A percentile compares a stretch with the other conserved stretches of the same genome.
phyloP scores from a whole-genome alignment of 2,113 vertebrate genomes.

The Sitta europaea region DNA sequence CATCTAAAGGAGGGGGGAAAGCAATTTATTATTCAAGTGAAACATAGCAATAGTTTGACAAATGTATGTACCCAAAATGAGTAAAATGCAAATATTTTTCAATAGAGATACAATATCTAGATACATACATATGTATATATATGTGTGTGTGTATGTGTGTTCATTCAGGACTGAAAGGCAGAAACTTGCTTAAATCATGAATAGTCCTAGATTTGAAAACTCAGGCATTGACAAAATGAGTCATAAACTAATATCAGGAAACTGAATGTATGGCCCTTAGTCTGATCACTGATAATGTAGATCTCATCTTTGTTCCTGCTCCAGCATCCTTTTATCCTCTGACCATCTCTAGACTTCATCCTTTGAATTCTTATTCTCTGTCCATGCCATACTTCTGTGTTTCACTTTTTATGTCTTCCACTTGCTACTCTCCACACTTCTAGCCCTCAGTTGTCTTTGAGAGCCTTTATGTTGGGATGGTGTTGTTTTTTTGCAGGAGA shows the following conservation, averaged over 20 bases:
- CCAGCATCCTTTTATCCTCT: not conserved
- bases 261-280: not conserved
- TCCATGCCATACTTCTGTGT: not conserved
- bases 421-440: not conserved
- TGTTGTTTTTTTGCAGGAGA: not conserved
- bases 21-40: not conserved
- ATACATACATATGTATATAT: not conserved
- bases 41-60: not conserved
- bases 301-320: not conserved
- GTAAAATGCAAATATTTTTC: not conserved
- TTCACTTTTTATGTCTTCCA: not conserved
- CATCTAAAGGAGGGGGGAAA: not conserved
- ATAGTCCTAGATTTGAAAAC: not conserved
- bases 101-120: not conserved
- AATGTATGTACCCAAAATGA: not conserved
- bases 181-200: not conserved
- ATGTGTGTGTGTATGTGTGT: not conserved
- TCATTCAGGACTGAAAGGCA: not conserved
- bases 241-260: not conserved
- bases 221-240: not conserved
- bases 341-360: not conserved
- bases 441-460: not conserved
- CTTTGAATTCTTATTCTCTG: not conserved
- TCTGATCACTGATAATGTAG: not conserved
- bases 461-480: not conserved